Conservation (phyloP, 2,888 invertebrate species). For the Diaphora mendica region DNA sequence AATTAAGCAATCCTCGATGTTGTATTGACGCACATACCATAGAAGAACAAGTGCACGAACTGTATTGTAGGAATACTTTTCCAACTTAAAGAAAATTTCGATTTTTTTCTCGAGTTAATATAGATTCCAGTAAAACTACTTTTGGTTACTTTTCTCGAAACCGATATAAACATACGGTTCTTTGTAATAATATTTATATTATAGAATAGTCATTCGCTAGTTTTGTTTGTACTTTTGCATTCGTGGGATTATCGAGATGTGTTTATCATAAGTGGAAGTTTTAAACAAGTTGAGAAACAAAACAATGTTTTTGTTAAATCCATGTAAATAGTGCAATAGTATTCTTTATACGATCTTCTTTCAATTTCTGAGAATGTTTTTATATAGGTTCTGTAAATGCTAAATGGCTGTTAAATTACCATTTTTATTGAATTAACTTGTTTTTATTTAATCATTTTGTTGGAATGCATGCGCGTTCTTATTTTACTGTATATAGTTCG, state of each 20-base stretch:
- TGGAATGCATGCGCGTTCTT: neutral
- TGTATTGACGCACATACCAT: neutral
- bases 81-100: neutral
- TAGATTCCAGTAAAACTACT: constrained; percentile 11
- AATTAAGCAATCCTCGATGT: too few species aligned
- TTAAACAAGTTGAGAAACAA: constrained; percentile 12
- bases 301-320: constrained; percentile 15
- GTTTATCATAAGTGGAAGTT: constrained; percentile 18
- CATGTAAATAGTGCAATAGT: neutral
- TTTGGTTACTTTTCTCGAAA: constrained; percentile 30
- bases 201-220: constrained; percentile 26
- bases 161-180: constrained; percentile 23
- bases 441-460: neutral
- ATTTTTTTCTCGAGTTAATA: neutral
- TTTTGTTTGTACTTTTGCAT: constrained; percentile 26
- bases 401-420: neutral
- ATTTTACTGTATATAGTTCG: neutral
- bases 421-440: neutral
- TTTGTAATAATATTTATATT: constrained; percentile 51
- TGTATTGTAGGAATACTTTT: neutral
- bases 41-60: neutral
- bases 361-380: neutral
- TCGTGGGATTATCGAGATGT: constrained; percentile 18
- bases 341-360: neutral
- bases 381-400: neutral